A percentile compares a stretch with the other conserved stretches of the same genome.
Evolutionary conservation across 1,140 invertebrate species (phyloP).

Genomic region (Zaprionus vittiger): DNA sequence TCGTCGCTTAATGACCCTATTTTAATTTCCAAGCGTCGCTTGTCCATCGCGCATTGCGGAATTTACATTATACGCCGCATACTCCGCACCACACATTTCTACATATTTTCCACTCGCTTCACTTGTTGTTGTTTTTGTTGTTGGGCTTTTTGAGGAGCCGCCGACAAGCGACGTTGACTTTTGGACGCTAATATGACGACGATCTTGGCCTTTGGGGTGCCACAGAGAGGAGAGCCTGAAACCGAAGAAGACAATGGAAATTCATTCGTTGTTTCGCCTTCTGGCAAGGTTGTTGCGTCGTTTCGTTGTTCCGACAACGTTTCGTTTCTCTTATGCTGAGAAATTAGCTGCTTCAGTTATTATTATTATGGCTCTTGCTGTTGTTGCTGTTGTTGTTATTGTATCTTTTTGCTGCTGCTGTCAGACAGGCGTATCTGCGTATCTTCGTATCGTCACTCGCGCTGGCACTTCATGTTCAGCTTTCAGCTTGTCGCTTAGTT

Average conservation of each 20-base stretch:
- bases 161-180: conserved; percentile 76
- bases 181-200: conserved; percentile 81
- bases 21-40: conserved; percentile 81
- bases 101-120: conserved; percentile 33
- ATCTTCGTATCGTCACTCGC: conserved; percentile 69
- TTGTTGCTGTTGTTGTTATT: conserved; percentile 28
- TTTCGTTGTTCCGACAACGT: not conserved
- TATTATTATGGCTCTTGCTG: conserved; percentile 60
- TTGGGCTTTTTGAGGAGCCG: conserved; percentile 71
- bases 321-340: conserved; percentile 59
- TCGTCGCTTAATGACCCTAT: conserved; percentile 77
- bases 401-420: conserved; percentile 9
- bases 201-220: conserved; percentile 79
- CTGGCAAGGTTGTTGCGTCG: conserved; percentile 66
- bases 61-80: conserved; percentile 75
- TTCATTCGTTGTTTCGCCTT: conserved; percentile 69
- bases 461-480: conserved; percentile 75
- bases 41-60: conserved; percentile 80
- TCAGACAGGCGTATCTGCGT: conserved; percentile 64
- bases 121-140: conserved; percentile 21
- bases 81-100: conserved; percentile 42
- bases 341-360: conserved; percentile 81
- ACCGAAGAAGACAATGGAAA: conserved; percentile 72
- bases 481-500: conserved; percentile 63
- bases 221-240: conserved; percentile 51